A percentile compares a stretch with the other conserved stretches of the same genome.
Conservation (phyloP, 2,888 invertebrate species). For the Luperina testacea region DNA sequence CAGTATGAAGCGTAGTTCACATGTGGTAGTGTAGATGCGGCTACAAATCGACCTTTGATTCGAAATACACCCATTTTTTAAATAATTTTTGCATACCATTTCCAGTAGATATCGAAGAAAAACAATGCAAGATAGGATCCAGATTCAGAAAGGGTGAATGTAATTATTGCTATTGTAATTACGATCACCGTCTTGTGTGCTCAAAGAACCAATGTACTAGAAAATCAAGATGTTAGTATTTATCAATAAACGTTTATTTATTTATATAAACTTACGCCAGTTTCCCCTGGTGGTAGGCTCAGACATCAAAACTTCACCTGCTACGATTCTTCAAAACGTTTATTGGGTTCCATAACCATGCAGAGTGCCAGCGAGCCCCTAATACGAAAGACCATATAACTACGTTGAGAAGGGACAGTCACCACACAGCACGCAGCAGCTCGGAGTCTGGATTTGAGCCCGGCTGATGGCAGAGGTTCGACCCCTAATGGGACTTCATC, state of each 20-base stretch:
- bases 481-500: too few relatives aligned
- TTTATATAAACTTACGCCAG: background rate
- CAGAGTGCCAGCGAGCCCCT: background rate
- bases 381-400: background rate
- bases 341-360: background rate
- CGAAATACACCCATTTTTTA: background rate
- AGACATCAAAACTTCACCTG: background rate
- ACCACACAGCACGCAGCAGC: background rate
- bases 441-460: background rate
- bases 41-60: background rate
- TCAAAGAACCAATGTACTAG: background rate
- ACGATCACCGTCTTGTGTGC: background rate
- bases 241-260: background rate
- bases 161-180: constrained; percentile 40
- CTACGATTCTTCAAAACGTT: background rate
- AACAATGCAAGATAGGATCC: constrained; percentile 1
- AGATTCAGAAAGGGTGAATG: constrained; percentile 24
- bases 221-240: constrained; percentile 3
- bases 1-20: background rate
- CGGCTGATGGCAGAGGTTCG: background rate
- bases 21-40: background rate
- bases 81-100: background rate
- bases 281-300: too few relatives aligned
- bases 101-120: background rate
- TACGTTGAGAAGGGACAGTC: background rate